phyloP scores from a whole-genome alignment of 2,888 invertebrate genomes.

The Metopia argyrocephala region DNA sequence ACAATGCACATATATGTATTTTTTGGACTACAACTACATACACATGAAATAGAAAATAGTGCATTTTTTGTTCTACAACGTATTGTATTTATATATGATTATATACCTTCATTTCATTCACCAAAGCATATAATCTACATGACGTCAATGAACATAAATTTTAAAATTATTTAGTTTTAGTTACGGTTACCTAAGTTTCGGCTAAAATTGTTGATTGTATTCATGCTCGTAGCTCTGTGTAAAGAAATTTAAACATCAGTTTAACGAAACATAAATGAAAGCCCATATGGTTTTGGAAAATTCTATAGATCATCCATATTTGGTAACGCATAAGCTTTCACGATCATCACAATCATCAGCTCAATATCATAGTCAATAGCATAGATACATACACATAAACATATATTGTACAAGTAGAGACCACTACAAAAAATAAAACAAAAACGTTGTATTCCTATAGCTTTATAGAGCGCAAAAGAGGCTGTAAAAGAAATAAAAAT shows the following conservation, averaged over 20 bases:
- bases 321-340: conserved; percentile 60
- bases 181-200: background rate
- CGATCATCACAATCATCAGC: conserved; percentile 37
- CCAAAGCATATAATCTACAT: conserved; percentile 33
- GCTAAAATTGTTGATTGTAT: background rate
- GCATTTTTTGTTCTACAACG: background rate
- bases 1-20: background rate
- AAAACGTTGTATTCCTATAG: no score
- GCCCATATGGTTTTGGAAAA: conserved; percentile 45
- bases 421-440: no score
- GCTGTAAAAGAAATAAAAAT: background rate
- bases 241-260: conserved; percentile 46
- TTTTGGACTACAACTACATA: conserved; percentile 1
- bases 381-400: background rate
- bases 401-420: no score
- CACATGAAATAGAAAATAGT: conserved; percentile 1
- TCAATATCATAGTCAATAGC: background rate
- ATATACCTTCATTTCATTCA: background rate
- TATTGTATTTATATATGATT: no score
- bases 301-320: conserved; percentile 55
- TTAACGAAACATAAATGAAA: conserved; percentile 42
- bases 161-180: conserved; percentile 44
- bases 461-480: background rate
- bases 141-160: conserved; percentile 50
- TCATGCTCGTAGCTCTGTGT: background rate